Conservation (phyloP, 2,888 invertebrate genomes). For the Cyaniris semiargus region DNA sequence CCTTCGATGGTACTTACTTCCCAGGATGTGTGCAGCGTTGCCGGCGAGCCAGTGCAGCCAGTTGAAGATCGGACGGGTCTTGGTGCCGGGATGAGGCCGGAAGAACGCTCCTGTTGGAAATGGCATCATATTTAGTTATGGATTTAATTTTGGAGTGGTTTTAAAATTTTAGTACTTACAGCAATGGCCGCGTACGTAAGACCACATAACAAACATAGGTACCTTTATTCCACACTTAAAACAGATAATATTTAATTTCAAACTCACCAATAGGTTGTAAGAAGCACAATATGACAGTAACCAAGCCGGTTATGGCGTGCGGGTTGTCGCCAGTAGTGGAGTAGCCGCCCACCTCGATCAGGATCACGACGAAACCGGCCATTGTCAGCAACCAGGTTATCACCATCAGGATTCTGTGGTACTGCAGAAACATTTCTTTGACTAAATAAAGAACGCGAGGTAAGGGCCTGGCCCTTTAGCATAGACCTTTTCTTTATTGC, state of each 20-base stretch:
- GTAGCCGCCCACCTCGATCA: conserved; percentile 89
- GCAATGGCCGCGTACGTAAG: no score
- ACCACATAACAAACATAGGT: no score
- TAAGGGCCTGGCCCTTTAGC: no score
- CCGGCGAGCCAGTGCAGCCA: conserved; percentile 95
- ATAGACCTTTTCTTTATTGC: no score
- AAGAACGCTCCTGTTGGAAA: conserved; percentile 83
- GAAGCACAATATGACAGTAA: conserved; percentile 89
- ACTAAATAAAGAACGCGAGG: no score
- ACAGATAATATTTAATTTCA: background rate
- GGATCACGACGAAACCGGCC: conserved; percentile 89
- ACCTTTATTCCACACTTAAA: no score
- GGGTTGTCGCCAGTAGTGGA: conserved; percentile 85
- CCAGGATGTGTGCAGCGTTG: conserved; percentile 92
- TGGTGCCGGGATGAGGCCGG: conserved; percentile 91
- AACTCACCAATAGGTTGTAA: conserved; percentile 89
- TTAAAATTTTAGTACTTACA: no score
- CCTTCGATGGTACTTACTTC: conserved; percentile 89
- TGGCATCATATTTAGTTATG: no score
- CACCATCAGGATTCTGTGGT: conserved; percentile 93
- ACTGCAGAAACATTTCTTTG: conserved; percentile 72
- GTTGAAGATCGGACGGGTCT: conserved; percentile 90
- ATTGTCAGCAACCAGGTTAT: conserved; percentile 89
- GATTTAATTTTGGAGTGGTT: no score
- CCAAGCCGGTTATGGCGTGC: conserved; percentile 90